phyloP scores from a whole-genome alignment of 2,113 vertebrate genomes.

The Prunella fulvescens region DNA sequence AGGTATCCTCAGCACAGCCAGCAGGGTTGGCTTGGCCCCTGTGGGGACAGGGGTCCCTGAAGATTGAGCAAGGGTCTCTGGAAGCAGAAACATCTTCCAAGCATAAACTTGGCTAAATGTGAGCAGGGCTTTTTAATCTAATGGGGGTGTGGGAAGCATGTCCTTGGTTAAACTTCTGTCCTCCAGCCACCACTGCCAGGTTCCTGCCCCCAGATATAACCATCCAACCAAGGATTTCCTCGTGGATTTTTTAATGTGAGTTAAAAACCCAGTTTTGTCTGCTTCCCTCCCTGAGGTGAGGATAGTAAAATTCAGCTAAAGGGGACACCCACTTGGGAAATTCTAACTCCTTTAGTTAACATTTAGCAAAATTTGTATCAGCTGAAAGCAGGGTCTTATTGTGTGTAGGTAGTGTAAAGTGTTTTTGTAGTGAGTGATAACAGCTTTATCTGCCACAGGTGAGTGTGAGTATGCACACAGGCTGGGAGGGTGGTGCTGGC shows the following conservation, averaged over 20 bases:
- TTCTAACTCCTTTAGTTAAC: neutral
- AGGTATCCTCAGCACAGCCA: neutral
- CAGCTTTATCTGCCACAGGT: neutral
- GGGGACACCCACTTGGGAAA: neutral
- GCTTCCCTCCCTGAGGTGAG: neutral
- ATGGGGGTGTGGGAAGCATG: neutral
- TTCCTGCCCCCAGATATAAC: neutral
- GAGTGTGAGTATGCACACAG: neutral
- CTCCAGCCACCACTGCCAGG: neutral
- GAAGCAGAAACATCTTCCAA: neutral
- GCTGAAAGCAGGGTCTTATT: neutral
- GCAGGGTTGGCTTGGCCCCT: neutral
- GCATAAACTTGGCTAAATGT: neutral
- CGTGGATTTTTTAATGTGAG: neutral
- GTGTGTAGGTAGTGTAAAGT: neutral
- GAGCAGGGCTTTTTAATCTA: neutral
- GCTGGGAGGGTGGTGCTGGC: neutral
- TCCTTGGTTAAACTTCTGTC: slow-evolving; percentile 28
- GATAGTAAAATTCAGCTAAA: neutral
- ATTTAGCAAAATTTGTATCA: neutral
- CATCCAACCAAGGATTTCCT: neutral
- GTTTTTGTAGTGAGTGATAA: neutral
- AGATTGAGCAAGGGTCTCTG: neutral
- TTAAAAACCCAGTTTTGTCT: neutral
- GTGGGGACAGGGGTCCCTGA: neutral